Evolutionary conservation across 2,113 vertebrate species (phyloP), one percentile per base, ranked within the genome.

Genomic region (Semnornis frantzii): DNA sequence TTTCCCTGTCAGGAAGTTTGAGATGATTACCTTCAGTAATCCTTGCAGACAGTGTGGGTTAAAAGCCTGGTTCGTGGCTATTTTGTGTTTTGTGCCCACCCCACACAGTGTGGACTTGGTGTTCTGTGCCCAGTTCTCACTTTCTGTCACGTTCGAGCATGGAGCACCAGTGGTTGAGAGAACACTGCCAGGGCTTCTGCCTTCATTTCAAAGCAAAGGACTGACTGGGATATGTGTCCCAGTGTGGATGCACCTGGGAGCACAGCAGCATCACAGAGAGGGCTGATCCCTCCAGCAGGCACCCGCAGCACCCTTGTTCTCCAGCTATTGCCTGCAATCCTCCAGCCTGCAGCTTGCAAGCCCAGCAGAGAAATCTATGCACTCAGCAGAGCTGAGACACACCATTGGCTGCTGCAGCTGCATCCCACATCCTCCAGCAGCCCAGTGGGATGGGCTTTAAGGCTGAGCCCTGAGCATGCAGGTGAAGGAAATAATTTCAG

Each of bases 261-360:
- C 3, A 3, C 0, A 1, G 21, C 59, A 76, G 42, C 10, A 59
- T 59, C 63, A 46, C 64, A 58, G 20, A 0, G 0, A 31, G 59
- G 30, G 30, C 63, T 33, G 11, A 39, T 58, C 75, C 33, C 30
- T 59, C 30, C 66, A 82, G 54, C 37, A 90, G 65, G 10, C n/a
- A 86, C 69, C 81, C 72, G 77, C 55, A 82, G 37, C 54, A 87
- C n/a, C 24, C 30, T 91, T 1, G 0, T 78, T 57, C 84, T 66
- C 55, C 57, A 80, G 25, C 48, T 65, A 23, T 17, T 39, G 37
- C 11, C 60, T 37, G 33, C 0, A 1, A 0, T 27, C 33, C 19
- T 83, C 25, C 65, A 87, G 10, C 34, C 82, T 82, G 50, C 74
- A 70, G 28, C 37, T 24, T 66, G 55, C 68, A 80, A 63, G 9